phyloP scores from a whole-genome alignment of 2,113 vertebrate genomes.

The Epinephelus cyanopodus region DNA sequence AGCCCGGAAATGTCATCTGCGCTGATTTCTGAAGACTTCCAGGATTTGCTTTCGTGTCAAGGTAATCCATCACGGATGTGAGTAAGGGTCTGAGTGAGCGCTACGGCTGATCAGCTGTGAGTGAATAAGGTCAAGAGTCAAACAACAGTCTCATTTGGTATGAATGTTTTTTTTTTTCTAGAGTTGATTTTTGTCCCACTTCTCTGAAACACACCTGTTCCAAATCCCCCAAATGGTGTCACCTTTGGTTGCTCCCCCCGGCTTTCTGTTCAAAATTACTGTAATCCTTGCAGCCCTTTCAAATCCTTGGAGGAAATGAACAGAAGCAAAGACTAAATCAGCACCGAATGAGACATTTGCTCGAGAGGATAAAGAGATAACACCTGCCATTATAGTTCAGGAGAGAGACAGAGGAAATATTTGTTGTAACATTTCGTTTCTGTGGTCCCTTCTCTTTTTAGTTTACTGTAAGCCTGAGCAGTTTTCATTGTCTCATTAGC shows the following conservation, averaged over 20 bases:
- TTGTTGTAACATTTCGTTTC: background rate
- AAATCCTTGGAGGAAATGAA: conserved; percentile 51
- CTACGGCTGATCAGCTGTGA: conserved; percentile 3
- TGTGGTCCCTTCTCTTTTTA: background rate
- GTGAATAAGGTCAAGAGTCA: conserved; percentile 24
- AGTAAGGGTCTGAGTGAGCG: background rate
- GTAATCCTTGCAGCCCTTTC: conserved; percentile 46
- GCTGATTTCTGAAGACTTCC: conserved; percentile 15
- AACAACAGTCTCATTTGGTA: conserved; percentile 17
- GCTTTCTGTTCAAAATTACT: conserved; percentile 44
- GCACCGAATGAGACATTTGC: conserved; percentile 17
- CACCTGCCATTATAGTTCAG: conserved; percentile 26
- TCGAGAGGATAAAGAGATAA: conserved; percentile 40
- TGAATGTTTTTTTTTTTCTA: background rate
- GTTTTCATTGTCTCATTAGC: background rate
- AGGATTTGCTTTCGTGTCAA: conserved; percentile 30
- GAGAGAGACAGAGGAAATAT: background rate
- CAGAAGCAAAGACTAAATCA: conserved; percentile 29
- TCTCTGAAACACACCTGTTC: conserved; percentile 1
- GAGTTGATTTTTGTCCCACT: conserved; percentile 15
- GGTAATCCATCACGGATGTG: conserved; percentile 1
- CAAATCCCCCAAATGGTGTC: conserved; percentile 32
- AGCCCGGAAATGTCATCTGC: conserved; percentile 11
- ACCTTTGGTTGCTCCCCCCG: conserved; percentile 1
- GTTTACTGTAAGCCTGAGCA: background rate